Conservation (phyloP, 30 jellyfish, hydroid and myxozoan species). For the Chironex yamaguchii region DNA sequence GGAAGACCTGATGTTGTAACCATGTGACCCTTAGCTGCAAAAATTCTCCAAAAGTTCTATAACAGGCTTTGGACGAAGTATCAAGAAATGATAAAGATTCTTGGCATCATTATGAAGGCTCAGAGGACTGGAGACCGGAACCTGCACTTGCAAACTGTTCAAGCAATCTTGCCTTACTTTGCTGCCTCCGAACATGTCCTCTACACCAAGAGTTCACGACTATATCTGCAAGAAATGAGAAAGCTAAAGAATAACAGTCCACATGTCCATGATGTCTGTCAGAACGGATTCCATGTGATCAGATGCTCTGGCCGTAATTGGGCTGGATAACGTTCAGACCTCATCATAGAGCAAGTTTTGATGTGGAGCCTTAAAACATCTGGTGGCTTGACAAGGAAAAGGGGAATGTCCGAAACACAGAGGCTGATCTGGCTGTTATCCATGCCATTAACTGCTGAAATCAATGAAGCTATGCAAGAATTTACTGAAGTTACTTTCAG, state of each 20-base stretch:
- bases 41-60: conserved; percentile 44
- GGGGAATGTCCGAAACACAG: conserved; percentile 58
- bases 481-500: conserved; percentile 17
- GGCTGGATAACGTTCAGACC: conserved; percentile 70
- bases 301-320: conserved; percentile 68
- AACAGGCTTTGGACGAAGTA: conserved; percentile 58
- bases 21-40: conserved; percentile 42
- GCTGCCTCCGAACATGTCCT: conserved; percentile 70
- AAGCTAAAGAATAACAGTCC: conserved; percentile 44
- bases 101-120: conserved; percentile 44
- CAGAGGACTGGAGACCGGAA: conserved; percentile 61
- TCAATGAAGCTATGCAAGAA: conserved; percentile 23
- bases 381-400: conserved; percentile 59
- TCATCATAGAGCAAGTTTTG: conserved; percentile 68
- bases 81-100: conserved; percentile 44
- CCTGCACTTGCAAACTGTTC: conserved; percentile 32
- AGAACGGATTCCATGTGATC: conserved; percentile 61
- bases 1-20: conserved; percentile 47
- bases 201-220: conserved; percentile 57
- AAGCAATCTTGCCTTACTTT: conserved; percentile 43
- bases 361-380: conserved; percentile 39
- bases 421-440: conserved; percentile 7
- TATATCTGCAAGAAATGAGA: conserved; percentile 64
- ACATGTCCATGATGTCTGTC: conserved; percentile 25
- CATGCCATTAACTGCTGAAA: conserved; percentile 41